phyloP scores from a whole-genome alignment of 2,113 vertebrate species.

The Indri indri region DNA sequence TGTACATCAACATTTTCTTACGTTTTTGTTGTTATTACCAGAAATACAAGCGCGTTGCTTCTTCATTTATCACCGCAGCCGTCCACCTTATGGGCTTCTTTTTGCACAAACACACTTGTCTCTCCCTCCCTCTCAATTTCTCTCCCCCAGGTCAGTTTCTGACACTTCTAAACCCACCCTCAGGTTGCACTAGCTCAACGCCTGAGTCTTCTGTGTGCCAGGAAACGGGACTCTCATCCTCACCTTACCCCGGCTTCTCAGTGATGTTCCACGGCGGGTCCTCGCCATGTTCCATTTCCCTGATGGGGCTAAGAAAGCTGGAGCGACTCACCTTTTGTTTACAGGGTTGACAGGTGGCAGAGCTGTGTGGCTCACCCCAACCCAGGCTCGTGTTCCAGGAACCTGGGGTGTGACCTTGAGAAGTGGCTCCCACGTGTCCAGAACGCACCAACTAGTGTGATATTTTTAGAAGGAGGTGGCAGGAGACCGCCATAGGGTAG shows the following conservation, averaged over 20 bases:
- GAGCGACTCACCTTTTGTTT: not conserved
- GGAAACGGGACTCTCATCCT: not conserved
- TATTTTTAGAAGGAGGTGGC: not conserved
- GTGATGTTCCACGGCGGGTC: rapidly evolving
- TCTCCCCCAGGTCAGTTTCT: not conserved
- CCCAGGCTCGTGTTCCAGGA: not conserved
- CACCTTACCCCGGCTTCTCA: not conserved
- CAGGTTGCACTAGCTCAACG: not conserved
- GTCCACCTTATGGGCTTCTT: not conserved
- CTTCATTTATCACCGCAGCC: not conserved
- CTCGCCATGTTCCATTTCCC: rapidly evolving
- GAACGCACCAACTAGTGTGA: not conserved
- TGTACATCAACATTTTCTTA: rapidly evolving
- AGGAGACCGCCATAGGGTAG: not conserved
- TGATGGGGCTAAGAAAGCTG: too few relatives aligned
- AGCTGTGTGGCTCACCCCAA: not conserved
- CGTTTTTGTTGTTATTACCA: not conserved
- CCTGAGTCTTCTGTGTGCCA: rapidly evolving
- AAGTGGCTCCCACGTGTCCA: rapidly evolving
- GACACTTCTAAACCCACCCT: too few relatives aligned
- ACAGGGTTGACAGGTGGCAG: not conserved
- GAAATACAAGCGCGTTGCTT: not conserved
- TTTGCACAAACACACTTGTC: not conserved
- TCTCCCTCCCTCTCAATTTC: too few relatives aligned
- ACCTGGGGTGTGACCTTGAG: not conserved